phyloP scores from a whole-genome alignment of 2,113 vertebrate species.

The Stegastes partitus region DNA sequence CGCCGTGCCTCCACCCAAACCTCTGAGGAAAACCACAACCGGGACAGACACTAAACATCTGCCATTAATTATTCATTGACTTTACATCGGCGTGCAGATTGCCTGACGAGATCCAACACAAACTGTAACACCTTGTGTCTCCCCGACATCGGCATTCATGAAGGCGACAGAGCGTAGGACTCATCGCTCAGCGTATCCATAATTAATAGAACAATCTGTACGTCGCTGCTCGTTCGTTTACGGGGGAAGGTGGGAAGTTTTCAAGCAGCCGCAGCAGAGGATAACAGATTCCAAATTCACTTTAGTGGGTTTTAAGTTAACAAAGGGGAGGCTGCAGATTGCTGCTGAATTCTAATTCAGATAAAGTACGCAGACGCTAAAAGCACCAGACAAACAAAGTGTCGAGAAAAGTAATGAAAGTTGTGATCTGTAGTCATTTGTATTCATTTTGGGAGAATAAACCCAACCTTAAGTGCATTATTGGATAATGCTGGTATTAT shows the following conservation, averaged over 20 bases:
- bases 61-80: conserved; percentile 51
- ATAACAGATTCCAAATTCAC: background rate
- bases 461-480: too few species aligned
- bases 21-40: conserved; percentile 5
- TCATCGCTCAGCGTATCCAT: conserved; percentile 48
- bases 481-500: too few species aligned
- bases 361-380: background rate
- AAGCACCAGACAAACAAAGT: background rate
- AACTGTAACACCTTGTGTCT: conserved; percentile 53
- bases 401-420: background rate
- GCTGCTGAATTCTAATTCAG: background rate
- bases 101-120: conserved; percentile 39
- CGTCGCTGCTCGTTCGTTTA: conserved; percentile 22
- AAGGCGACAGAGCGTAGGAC: conserved; percentile 4
- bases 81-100: conserved; percentile 39
- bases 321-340: background rate
- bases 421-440: too few species aligned
- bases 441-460: too few species aligned
- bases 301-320: background rate
- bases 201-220: conserved; percentile 57
- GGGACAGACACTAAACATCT: conserved; percentile 28
- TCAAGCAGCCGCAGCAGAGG: background rate
- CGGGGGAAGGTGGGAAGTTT: background rate
- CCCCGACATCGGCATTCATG: conserved; percentile 2
- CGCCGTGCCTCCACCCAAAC: background rate